These are phyloP conservation scores for Progne subis DNA, from an alignment of 2,113 vertebrate genomes.

Conservation along the genomic window DNA sequence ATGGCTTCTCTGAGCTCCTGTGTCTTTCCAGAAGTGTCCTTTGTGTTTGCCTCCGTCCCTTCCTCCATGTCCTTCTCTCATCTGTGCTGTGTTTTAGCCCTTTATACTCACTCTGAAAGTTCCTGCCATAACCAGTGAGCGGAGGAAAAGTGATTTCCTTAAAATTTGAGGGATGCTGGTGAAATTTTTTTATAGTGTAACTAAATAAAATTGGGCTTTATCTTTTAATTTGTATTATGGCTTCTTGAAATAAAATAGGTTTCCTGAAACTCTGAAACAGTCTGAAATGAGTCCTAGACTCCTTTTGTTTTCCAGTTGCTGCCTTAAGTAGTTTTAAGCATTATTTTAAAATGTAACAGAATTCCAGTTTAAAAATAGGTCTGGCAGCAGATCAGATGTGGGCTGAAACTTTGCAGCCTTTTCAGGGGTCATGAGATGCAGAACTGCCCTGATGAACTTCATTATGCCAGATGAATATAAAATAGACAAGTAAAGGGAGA, in stretches of 20 bases:
- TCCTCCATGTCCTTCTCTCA: not conserved
- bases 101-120: not conserved
- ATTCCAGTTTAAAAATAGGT: not conserved
- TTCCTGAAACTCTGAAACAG: not conserved
- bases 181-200: not conserved
- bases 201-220: not conserved
- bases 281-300: not conserved
- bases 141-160: not conserved
- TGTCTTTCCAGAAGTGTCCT: not conserved
- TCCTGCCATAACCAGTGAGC: not conserved
- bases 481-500: not conserved
- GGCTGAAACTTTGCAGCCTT: slow-evolving; percentile 25
- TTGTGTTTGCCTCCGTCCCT: not conserved
- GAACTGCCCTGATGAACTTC: slow-evolving; percentile 37
- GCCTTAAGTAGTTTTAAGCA: not conserved
- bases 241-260: not conserved
- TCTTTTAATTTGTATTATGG: not conserved
- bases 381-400: not conserved
- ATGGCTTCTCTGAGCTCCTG: not conserved
- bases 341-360: not conserved
- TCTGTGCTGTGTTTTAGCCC: not conserved
- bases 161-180: not conserved
- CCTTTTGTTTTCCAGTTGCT: not conserved
- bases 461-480: slow-evolving; percentile 18
- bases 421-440: not conserved